Conservation (phyloP, 37 sponge, comb jelly and placozoan genomes). For the Oopsacas minuta region DNA sequence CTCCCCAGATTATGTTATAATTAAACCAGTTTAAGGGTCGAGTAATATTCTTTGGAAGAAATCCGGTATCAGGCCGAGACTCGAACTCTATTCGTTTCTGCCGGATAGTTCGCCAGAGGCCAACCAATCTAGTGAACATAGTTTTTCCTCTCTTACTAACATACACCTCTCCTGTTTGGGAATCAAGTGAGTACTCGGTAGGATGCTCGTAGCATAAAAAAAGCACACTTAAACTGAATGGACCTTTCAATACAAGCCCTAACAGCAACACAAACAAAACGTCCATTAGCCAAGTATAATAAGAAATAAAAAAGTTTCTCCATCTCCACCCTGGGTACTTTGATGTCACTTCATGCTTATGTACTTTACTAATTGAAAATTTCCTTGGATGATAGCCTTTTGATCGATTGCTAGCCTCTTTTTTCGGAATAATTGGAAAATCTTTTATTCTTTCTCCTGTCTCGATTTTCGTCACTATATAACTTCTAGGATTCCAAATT, state of each 20-base stretch:
- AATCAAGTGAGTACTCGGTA: not conserved
- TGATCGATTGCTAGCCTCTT: not conserved
- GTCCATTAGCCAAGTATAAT: not conserved
- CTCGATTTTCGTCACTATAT: not conserved
- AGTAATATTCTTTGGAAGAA: not conserved
- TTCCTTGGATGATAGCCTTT: not conserved
- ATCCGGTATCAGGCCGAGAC: not conserved
- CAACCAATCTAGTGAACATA: not conserved
- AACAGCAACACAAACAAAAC: not conserved
- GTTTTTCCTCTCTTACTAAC: not conserved
- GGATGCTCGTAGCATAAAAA: not conserved
- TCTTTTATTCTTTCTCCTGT: not conserved
- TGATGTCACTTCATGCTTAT: not conserved
- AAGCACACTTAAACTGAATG: constrained; percentile 7
- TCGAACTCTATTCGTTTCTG: not conserved
- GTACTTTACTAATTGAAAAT: not conserved
- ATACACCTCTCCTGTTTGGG: not conserved
- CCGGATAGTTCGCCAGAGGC: not conserved
- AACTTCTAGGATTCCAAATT: not conserved
- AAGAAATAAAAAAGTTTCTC: not conserved
- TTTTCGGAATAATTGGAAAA: not conserved
- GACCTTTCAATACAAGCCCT: not conserved
- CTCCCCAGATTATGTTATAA: not conserved
- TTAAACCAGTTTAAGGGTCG: not conserved
- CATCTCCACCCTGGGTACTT: constrained; percentile 15